Conservation (phyloP, 2,797 vertebrate species). For the Syncerus caffer region DNA sequence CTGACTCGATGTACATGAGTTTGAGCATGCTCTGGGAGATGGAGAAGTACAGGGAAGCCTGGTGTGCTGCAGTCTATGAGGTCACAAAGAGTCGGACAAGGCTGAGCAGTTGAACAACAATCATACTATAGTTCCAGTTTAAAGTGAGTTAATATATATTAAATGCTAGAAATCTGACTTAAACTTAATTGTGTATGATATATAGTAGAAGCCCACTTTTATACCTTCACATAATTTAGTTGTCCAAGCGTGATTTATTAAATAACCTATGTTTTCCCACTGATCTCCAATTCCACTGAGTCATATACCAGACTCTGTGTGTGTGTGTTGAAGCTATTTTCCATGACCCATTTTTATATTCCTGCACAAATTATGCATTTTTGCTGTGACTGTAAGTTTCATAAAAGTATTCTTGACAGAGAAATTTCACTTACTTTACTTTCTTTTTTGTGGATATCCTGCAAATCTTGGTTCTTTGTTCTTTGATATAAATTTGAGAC, state of each 20-base stretch:
- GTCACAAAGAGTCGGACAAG: not conserved
- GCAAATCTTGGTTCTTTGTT: not conserved
- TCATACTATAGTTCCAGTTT: not conserved
- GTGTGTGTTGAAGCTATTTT: not conserved
- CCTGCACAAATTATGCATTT: not conserved
- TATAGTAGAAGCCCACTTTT: not conserved
- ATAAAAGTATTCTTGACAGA: not conserved
- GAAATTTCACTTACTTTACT: not conserved
- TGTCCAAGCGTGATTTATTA: not conserved
- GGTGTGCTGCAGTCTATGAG: not conserved
- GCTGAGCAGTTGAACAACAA: not conserved
- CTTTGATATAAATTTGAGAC: not conserved
- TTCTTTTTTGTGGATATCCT: not conserved
- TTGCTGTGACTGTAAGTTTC: not conserved
- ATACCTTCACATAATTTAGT: constrained; percentile 18
- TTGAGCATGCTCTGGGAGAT: not conserved
- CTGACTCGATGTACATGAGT: not conserved
- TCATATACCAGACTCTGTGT: not conserved
- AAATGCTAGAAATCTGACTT: not conserved
- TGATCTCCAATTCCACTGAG: not conserved
- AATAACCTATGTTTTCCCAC: not conserved
- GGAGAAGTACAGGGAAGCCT: not conserved
- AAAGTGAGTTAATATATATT: not conserved
- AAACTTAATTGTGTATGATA: not conserved
- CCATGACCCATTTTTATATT: not conserved